Conservation (phyloP, 2,888 invertebrate species). For the Ormyrus thymus region DNA sequence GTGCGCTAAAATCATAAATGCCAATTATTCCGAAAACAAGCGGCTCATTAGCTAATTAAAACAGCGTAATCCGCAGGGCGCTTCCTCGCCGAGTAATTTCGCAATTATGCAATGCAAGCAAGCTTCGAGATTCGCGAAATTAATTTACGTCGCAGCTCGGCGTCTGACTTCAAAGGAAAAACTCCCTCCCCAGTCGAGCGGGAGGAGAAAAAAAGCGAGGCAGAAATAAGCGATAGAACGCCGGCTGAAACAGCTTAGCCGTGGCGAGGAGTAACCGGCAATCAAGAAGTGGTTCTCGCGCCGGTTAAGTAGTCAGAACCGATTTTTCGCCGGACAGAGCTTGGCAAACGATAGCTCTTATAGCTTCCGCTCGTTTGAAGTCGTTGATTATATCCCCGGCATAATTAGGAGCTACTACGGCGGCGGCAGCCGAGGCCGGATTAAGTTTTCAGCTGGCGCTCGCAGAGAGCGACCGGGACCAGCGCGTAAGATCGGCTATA, state of each 20-base stretch:
- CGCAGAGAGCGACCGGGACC: conserved; percentile 12
- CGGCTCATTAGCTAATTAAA: no score
- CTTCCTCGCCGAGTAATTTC: neutral
- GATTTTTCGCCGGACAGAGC: conserved; percentile 41
- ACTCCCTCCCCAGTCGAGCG: neutral
- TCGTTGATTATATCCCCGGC: conserved; percentile 62
- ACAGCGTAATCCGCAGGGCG: no score
- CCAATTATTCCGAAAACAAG: no score
- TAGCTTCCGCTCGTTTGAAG: conserved; percentile 55
- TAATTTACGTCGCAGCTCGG: neutral
- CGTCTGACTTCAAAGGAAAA: conserved; percentile 13
- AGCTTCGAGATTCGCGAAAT: neutral
- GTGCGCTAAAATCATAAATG: no score
- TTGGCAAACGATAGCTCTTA: conserved; percentile 7
- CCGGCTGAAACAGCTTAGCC: neutral
- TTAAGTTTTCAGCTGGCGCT: conserved; percentile 64
- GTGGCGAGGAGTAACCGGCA: conserved; percentile 17
- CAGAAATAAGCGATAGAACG: neutral
- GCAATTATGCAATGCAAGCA: conserved; percentile 21
- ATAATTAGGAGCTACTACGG: conserved; percentile 59
- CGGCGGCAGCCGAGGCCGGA: conserved; percentile 51
- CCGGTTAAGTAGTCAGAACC: conserved; percentile 49
- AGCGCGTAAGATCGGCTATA: conserved; percentile 63
- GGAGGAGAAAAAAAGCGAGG: neutral
- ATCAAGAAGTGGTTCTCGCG: conserved; percentile 23